These are phyloP conservation scores for Melospiza georgiana DNA, from an alignment of 2,113 vertebrate genomes.

Conservation along the genomic window DNA sequence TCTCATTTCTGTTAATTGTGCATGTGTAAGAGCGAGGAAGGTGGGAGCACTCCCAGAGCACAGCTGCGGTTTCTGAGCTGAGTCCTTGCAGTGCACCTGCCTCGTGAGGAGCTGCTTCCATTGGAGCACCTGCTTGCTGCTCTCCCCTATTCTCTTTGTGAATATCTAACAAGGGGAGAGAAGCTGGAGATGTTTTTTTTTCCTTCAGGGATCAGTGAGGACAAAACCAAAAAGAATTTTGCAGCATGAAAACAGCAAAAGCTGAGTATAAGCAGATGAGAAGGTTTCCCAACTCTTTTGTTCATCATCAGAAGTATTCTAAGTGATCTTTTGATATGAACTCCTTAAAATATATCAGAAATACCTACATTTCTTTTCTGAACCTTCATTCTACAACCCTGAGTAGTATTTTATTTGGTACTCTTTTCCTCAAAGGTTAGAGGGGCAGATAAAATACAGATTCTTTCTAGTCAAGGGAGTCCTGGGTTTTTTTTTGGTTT, in stretches of 20 bases:
- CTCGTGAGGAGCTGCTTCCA: background rate
- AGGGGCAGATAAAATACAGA: background rate
- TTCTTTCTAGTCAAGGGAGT: background rate
- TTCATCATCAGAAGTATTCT: background rate
- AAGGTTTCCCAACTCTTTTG: background rate
- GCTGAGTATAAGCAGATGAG: background rate
- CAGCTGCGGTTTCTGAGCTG: background rate
- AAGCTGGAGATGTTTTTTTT: background rate
- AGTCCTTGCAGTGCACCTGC: background rate
- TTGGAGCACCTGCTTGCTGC: background rate
- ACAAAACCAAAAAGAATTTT: background rate
- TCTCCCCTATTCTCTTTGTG: background rate
- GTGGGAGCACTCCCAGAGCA: background rate
- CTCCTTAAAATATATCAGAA: background rate
- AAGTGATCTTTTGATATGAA: background rate
- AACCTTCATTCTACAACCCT: background rate
- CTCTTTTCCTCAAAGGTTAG: background rate
- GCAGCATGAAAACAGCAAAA: background rate
- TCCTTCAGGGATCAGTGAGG: background rate
- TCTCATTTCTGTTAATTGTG: background rate
- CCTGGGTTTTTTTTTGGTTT: background rate
- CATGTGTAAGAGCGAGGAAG: background rate
- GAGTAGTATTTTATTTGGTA: background rate
- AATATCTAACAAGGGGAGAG: background rate
- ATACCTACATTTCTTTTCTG: background rate